Base-by-base conservation (phyloP, 1,140 invertebrate genomes). In the Drosophila miranda region DNA sequence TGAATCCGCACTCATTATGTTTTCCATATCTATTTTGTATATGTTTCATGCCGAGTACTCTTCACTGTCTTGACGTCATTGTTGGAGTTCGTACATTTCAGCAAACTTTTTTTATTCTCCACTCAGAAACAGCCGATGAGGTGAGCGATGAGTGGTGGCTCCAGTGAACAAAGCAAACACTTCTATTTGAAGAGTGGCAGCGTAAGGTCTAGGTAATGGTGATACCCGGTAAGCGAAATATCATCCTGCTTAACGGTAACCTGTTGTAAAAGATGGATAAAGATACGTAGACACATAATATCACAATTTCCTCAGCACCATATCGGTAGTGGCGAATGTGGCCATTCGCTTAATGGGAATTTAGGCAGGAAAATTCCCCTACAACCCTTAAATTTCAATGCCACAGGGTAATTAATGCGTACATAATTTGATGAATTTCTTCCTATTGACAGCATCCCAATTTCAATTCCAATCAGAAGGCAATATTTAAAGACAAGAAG, bases 131-230 rank as follows among this genome's bases (percentile, higher is more conserved):
- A 45, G 45, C 16, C 23, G 23, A 5, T 26, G 23, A 26, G 23
- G 5, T 26, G 23, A 26, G 23, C 4, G 23, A 4, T 19, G 19
- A 19, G 19, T 19, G 19, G 23, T 0, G 4, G 23, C 23, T 63
- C 59, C 45, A 64, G 14, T 64, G 34, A 64, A 16, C 59, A 64
- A 43, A 43, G 34, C 59, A 63, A 64, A 63, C 11, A 63, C 34
- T 38, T 38, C 34, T 4, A 38, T 38, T 62, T 51, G 62, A 44
- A 19, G 21, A 50, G 16, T 30, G 30, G n/a, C 42, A 63, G 62
- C 50, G 45, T 45, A 63, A 51, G 23, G 23, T 26, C 23, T 26
- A 64, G 26, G 63, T 34, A 28, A 43, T 63, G 9, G 5, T 16
- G 23, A 49, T 64, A 63, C 34, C 44, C 61, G 42, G 13, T 48